Conservation (phyloP, 2,888 invertebrate species). For the Nephrotoma guestfalica region DNA sequence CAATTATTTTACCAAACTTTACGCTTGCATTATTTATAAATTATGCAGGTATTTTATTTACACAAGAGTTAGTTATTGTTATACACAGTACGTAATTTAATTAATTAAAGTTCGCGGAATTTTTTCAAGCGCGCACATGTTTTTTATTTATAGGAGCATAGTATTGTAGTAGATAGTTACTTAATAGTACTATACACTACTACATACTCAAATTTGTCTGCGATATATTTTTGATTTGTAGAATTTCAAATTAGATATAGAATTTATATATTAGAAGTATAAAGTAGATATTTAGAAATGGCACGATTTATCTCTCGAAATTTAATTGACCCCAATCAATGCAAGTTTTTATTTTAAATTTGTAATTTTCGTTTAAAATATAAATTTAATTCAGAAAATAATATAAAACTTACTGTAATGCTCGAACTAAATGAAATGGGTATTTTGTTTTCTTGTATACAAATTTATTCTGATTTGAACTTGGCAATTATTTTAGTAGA, state of each 20-base stretch:
- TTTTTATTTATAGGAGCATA: neutral
- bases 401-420: neutral
- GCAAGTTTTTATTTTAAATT: neutral
- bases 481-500: neutral
- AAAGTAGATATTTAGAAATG: neutral
- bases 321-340: neutral
- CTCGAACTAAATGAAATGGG: neutral
- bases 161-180: neutral
- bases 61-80: neutral
- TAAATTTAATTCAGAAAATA: neutral
- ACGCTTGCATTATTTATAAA: neutral
- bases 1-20: neutral
- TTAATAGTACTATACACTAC: neutral
- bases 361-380: neutral
- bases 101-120: neutral
- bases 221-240: neutral
- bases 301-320: neutral
- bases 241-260: neutral
- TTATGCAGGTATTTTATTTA: neutral
- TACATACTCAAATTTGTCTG: neutral
- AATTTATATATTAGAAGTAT: neutral
- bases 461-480: neutral
- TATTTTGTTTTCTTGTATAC: neutral
- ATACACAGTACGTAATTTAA: neutral
- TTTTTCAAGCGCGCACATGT: neutral